phyloP scores from a whole-genome alignment of 2,113 vertebrate species.

The Grus americana region DNA sequence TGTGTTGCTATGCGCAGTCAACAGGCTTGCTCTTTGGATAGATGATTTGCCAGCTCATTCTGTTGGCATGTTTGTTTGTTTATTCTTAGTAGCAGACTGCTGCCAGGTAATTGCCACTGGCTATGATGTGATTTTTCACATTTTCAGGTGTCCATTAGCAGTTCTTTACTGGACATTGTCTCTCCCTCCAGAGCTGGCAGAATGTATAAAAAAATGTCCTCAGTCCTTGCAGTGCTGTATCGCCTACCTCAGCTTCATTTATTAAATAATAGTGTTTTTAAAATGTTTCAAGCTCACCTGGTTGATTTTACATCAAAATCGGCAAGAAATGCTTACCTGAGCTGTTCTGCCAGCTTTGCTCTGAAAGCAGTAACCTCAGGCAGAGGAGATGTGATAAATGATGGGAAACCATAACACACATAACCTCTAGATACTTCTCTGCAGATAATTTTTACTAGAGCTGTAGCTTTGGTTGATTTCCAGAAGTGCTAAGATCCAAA shows the following conservation, averaged over 20 bases:
- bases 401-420: not conserved
- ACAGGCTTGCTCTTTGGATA: not conserved
- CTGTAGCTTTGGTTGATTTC: not conserved
- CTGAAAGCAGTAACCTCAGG: not conserved
- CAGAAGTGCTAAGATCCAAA: not conserved
- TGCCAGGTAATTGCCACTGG: not conserved
- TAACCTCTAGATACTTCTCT: not conserved
- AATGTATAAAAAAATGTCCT: not conserved
- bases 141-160: not conserved
- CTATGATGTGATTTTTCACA: not conserved
- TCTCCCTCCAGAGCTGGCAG: not conserved
- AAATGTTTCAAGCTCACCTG: not conserved
- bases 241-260: not conserved
- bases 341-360: not conserved
- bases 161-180: not conserved
- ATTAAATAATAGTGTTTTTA: not conserved
- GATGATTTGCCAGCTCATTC: not conserved
- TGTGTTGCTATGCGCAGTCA: not conserved
- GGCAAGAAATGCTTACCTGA: not conserved
- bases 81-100: not conserved
- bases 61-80: not conserved
- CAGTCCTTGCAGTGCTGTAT: not conserved
- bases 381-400: not conserved
- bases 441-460: not conserved
- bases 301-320: not conserved